These are phyloP conservation scores for Medauroidea extradentata DNA, from an alignment of 1,140 invertebrate genomes.

Conservation along the genomic window DNA sequence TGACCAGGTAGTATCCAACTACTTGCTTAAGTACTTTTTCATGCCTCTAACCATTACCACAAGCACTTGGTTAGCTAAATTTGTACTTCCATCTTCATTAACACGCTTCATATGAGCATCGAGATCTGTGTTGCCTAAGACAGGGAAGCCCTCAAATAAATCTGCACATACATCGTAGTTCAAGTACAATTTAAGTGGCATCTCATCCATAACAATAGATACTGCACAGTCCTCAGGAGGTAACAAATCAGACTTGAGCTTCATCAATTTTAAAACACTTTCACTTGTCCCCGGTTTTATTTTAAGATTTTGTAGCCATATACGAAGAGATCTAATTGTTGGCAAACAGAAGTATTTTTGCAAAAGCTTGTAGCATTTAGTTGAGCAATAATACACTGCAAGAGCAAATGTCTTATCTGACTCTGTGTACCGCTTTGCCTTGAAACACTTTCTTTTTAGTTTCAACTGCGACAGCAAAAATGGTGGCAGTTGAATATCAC, in stretches of 20 bases:
- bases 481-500: neutral
- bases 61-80: neutral
- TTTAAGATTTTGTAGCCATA: neutral
- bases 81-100: neutral
- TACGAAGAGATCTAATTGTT: neutral
- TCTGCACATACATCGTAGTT: neutral
- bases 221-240: neutral
- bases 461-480: neutral
- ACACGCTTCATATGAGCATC: neutral
- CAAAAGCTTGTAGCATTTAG: neutral
- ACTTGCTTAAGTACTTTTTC: conserved; percentile 1
- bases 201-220: neutral
- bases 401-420: neutral
- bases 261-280: neutral
- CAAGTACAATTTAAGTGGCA: neutral
- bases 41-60: neutral
- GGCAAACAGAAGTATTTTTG: neutral
- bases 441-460: neutral
- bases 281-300: neutral
- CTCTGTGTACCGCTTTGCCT: neutral
- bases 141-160: neutral
- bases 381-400: neutral
- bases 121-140: neutral
- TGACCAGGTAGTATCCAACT: neutral
- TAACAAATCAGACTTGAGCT: neutral